Evolutionary conservation across 2,113 vertebrate species (phyloP).

Genomic region (Chaenogobius annularis): DNA sequence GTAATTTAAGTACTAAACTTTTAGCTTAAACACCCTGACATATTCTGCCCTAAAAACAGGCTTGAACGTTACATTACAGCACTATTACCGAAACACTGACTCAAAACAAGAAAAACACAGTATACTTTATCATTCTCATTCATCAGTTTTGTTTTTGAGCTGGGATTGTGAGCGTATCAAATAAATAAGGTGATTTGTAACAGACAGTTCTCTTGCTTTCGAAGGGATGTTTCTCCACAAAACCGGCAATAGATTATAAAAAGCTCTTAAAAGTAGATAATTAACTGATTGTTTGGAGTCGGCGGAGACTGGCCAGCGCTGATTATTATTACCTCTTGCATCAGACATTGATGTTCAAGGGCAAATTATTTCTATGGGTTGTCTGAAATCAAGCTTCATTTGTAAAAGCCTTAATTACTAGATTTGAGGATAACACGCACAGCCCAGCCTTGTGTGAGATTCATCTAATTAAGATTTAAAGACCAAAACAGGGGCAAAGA

Average conservation of each 20-base stretch:
- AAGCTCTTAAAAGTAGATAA: slow-evolving; percentile 52
- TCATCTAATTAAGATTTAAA: slow-evolving; percentile 41
- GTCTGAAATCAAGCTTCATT: slow-evolving; percentile 11
- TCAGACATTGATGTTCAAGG: slow-evolving; percentile 28
- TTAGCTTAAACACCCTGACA: too few species aligned
- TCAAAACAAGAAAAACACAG: not conserved
- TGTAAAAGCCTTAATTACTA: slow-evolving; percentile 52
- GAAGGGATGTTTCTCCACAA: slow-evolving; percentile 27
- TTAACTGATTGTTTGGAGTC: slow-evolving; percentile 42
- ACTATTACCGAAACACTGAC: not conserved
- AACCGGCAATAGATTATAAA: slow-evolving; percentile 52
- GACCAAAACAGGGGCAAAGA: slow-evolving; percentile 11
- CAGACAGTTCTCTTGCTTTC: not conserved
- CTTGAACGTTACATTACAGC: not conserved
- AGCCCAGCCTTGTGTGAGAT: slow-evolving; percentile 26
- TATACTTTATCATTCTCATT: not conserved
- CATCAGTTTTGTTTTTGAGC: not conserved
- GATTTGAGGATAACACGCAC: slow-evolving; percentile 33
- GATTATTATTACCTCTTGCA: slow-evolving; percentile 45
- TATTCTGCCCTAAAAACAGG: too few species aligned
- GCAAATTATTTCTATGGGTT: slow-evolving; percentile 41
- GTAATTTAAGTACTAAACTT: not conserved
- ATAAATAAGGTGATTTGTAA: not conserved
- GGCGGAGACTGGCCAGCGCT: slow-evolving; percentile 10
- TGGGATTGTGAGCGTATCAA: not conserved